A percentile compares a stretch with the other conserved stretches of the same genome.
Conservation (phyloP, 2,888 invertebrate species). For the Panzeria rudis region DNA sequence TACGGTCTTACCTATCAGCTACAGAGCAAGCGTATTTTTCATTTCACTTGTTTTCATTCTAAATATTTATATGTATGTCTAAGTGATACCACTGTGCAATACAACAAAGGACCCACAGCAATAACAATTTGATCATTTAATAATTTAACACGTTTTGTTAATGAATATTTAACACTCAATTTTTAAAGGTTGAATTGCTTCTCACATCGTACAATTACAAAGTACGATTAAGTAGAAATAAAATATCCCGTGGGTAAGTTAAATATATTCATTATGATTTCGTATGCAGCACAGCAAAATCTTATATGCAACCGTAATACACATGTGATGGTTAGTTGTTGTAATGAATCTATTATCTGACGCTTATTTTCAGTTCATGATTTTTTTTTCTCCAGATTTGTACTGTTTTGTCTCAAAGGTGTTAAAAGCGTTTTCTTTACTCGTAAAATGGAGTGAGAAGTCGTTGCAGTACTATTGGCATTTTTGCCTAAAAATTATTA, state of each 20-base stretch:
- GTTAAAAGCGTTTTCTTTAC: constrained; percentile 66
- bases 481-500: constrained; percentile 47
- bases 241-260: constrained; percentile 40
- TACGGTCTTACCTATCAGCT: no score
- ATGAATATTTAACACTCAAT: constrained; percentile 45
- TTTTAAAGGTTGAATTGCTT: constrained; percentile 37
- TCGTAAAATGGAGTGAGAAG: constrained; percentile 19
- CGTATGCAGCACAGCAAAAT: background rate
- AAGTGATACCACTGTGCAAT: background rate
- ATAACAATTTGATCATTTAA: constrained; percentile 12
- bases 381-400: constrained; percentile 32
- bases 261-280: background rate
- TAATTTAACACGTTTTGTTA: constrained; percentile 25
- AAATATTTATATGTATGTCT: no score
- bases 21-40: no score
- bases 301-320: background rate
- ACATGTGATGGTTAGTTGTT: constrained; percentile 11
- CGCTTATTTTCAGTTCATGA: constrained; percentile 31
- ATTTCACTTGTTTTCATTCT: no score
- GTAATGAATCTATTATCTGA: constrained; percentile 38
- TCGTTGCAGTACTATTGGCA: constrained; percentile 62
- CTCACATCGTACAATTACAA: constrained; percentile 28
- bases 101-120: constrained; percentile 14
- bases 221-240: background rate
- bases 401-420: constrained; percentile 70